Evolutionary conservation across 2,113 vertebrate genomes (phyloP).

Genomic region (Vireo altiloquus): DNA sequence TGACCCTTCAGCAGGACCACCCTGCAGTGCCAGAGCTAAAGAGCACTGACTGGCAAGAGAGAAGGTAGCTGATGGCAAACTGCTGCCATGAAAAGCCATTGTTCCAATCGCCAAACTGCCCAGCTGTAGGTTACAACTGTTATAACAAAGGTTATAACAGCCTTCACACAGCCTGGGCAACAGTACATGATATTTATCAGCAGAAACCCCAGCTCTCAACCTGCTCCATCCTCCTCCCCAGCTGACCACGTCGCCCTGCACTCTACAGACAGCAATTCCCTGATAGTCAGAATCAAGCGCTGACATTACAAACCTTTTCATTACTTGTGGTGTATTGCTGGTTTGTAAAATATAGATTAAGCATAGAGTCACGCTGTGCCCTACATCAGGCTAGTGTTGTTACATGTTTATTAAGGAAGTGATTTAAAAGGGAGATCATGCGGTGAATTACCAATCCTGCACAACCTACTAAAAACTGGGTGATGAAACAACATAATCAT

Average conservation of each 20-base stretch:
- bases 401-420: slow-evolving; percentile 60
- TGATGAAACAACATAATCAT: slow-evolving; percentile 40
- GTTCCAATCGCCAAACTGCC: neutral
- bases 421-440: slow-evolving; percentile 46
- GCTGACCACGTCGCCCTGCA: neutral
- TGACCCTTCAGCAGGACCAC: neutral
- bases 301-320: slow-evolving; percentile 24
- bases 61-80: neutral
- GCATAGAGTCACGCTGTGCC: neutral
- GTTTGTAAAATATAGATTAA: slow-evolving; percentile 50
- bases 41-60: neutral
- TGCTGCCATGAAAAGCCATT: neutral
- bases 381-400: slow-evolving; percentile 23
- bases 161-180: neutral
- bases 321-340: slow-evolving; percentile 11
- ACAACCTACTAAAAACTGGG: neutral
- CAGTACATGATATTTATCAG: neutral
- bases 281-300: neutral
- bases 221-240: neutral
- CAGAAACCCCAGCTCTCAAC: neutral
- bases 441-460: slow-evolving; percentile 14
- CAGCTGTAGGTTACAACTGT: accelerated
- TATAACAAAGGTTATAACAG: neutral
- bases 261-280: neutral
- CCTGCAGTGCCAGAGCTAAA: neutral